Conservation (phyloP, 2,113 vertebrate species). For the Vombatus ursinus region DNA sequence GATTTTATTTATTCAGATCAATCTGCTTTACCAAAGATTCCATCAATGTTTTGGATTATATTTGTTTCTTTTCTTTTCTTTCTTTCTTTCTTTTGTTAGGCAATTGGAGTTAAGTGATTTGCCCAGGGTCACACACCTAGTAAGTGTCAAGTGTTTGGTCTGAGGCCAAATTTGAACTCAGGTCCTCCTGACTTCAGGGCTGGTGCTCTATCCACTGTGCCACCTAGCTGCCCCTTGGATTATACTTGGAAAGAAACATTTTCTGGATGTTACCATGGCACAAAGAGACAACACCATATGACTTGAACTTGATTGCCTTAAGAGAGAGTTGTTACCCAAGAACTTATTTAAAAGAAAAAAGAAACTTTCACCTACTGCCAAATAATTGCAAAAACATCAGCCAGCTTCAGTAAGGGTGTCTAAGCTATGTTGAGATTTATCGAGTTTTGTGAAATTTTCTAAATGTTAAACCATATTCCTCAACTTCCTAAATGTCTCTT, state of each 20-base stretch:
- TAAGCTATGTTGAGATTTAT: slow-evolving; percentile 29
- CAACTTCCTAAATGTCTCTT: slow-evolving; percentile 17
- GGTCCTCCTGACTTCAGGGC: too few species aligned
- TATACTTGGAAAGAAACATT: not conserved
- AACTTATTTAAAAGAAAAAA: slow-evolving; percentile 3
- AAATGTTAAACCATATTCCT: not conserved
- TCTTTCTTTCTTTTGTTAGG: too few species aligned
- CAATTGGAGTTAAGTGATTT: too few species aligned
- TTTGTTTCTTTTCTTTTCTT: too few species aligned
- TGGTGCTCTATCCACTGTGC: too few species aligned
- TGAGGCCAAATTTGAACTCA: too few species aligned
- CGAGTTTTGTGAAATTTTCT: not conserved
- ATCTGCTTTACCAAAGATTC: not conserved
- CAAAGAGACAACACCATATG: not conserved
- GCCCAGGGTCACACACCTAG: too few species aligned
- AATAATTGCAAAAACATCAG: not conserved
- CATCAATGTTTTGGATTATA: not conserved
- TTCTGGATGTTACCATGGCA: not conserved
- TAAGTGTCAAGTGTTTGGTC: too few species aligned
- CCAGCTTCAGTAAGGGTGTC: slow-evolving; percentile 13
- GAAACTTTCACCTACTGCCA: not conserved
- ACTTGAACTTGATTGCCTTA: slow-evolving; percentile 32
- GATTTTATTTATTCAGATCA: not conserved
- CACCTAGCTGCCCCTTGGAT: not conserved
- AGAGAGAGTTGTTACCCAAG: slow-evolving; percentile 22